Conservation (phyloP, 2,113 vertebrate genomes). For the Heloderma charlesbogerti region DNA sequence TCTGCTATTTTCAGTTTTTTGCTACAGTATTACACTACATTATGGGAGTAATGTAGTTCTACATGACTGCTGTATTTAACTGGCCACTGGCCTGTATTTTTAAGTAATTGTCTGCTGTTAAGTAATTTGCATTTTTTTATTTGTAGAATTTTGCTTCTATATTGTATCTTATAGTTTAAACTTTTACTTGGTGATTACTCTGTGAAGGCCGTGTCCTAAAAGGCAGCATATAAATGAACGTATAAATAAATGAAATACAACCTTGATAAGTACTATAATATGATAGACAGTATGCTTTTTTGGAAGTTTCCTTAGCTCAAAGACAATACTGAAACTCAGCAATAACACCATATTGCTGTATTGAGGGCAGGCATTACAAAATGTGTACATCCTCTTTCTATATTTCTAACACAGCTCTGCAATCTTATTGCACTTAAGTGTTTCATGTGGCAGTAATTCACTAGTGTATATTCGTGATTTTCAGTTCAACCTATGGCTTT, state of each 20-base stretch:
- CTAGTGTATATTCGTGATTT: background rate
- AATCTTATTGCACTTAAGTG: background rate
- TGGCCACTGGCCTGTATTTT: no score
- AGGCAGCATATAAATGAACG: background rate
- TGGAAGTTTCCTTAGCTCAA: background rate
- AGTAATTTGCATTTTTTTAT: no score
- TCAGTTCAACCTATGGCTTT: background rate
- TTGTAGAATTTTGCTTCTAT: no score
- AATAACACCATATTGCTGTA: background rate
- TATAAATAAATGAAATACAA: background rate
- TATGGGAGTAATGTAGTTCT: no score
- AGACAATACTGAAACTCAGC: background rate
- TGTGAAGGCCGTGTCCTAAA: no score
- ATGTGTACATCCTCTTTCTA: background rate
- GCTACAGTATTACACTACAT: no score
- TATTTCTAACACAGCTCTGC: background rate
- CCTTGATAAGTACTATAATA: no score
- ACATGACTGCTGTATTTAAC: no score
- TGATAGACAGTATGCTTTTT: rapidly evolving
- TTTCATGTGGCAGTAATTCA: background rate
- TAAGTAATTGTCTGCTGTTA: no score
- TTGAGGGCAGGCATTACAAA: background rate
- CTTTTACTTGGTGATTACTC: no score
- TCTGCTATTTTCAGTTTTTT: no score
- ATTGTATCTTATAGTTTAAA: no score